Evolutionary conservation across 92 coral and sea anemone genomes (phyloP).

Genomic region (Porites lobata): DNA sequence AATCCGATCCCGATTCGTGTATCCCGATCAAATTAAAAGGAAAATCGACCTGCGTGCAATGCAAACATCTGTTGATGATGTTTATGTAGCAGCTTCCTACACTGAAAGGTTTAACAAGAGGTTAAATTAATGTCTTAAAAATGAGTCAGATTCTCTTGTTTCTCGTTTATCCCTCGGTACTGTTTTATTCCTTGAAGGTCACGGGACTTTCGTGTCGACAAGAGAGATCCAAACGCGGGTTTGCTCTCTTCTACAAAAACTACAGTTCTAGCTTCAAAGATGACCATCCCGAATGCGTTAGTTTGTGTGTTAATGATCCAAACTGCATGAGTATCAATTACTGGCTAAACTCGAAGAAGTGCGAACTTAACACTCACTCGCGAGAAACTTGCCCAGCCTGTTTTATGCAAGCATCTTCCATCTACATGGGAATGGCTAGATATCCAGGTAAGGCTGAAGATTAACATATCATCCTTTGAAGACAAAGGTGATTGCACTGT

Average conservation of each 20-base stretch:
- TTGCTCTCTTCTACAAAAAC: background rate
- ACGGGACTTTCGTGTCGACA: background rate
- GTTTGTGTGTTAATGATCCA: background rate
- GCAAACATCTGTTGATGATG: too few relatives aligned
- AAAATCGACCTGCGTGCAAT: too few relatives aligned
- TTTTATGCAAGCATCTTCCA: background rate
- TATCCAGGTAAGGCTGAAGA: background rate
- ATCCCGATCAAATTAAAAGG: too few relatives aligned
- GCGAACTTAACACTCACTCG: slow-evolving; percentile 57
- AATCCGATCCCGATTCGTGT: too few relatives aligned
- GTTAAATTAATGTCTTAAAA: too few relatives aligned
- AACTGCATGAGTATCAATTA: background rate
- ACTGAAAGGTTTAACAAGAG: too few relatives aligned
- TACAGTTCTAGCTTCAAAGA: background rate
- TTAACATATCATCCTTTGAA: too few relatives aligned
- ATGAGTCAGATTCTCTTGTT: too few relatives aligned
- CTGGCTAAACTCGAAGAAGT: background rate
- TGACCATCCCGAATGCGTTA: background rate
- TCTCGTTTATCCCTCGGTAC: too few relatives aligned
- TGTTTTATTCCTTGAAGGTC: too few relatives aligned
- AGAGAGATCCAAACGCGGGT: slow-evolving; percentile 5
- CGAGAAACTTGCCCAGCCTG: slow-evolving; percentile 46
- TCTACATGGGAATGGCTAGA: slow-evolving; percentile 21
- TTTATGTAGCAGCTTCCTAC: too few relatives aligned
- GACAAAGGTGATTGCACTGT: too few relatives aligned